A percentile compares a stretch with the other conserved stretches of the same genome.
Evolutionary conservation across 2,113 vertebrate genomes (phyloP).

Genomic region (Protomyctophum bolini): DNA sequence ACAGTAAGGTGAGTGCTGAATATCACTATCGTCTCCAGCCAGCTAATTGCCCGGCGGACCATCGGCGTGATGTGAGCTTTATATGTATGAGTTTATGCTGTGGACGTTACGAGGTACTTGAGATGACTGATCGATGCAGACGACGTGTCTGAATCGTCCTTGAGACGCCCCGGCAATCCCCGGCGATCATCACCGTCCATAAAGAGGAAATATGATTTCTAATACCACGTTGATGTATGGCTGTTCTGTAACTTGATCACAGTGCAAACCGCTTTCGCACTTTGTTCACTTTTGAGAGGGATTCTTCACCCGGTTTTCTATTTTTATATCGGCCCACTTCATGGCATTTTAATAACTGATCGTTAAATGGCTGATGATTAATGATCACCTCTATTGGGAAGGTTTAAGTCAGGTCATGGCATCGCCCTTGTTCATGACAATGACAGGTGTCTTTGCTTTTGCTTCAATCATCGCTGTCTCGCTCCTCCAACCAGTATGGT

Average conservation of each 20-base stretch:
- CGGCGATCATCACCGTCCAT: slow-evolving; percentile 41
- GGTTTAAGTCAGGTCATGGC: too few relatives aligned
- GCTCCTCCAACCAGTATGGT: too few relatives aligned
- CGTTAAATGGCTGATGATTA: neutral
- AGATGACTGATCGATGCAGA: slow-evolving; percentile 46
- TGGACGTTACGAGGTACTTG: slow-evolving; percentile 36
- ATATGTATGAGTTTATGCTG: neutral
- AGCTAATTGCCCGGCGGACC: neutral
- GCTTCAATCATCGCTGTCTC: too few relatives aligned
- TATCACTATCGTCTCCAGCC: neutral
- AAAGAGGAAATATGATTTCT: slow-evolving; percentile 51
- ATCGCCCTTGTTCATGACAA: too few relatives aligned
- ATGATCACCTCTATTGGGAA: too few relatives aligned
- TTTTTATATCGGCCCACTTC: neutral
- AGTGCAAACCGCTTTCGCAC: neutral
- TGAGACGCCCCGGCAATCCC: slow-evolving; percentile 9
- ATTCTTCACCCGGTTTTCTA: too few relatives aligned
- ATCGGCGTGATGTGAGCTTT: neutral
- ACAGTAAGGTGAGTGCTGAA: slow-evolving; percentile 5
- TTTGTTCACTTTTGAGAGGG: neutral
- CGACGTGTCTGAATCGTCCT: slow-evolving; percentile 18
- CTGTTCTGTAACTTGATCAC: slow-evolving; percentile 3
- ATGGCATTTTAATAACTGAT: neutral
- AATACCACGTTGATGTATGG: slow-evolving; percentile 16
- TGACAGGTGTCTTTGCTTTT: too few relatives aligned